phyloP scores from a whole-genome alignment of 2,888 invertebrate species.

The Taphrorychus bicolor region DNA sequence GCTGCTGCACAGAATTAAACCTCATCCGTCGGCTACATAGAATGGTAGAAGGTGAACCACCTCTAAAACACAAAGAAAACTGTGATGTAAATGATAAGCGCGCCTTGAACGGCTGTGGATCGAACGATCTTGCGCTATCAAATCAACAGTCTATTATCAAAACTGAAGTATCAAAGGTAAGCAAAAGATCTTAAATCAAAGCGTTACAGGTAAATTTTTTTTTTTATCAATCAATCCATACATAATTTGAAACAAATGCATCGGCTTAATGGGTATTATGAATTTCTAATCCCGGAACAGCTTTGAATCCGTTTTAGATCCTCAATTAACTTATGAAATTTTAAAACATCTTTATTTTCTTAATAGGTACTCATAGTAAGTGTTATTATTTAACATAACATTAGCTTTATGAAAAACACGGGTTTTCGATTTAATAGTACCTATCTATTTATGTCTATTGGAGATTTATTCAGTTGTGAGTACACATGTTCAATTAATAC shows the following conservation, averaged over 20 bases:
- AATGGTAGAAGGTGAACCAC: slow-evolving; percentile 91
- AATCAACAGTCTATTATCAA: slow-evolving; percentile 42
- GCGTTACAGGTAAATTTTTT: too few species aligned
- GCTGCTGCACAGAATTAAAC: slow-evolving; percentile 38
- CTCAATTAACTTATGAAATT: too few species aligned
- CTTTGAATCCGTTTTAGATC: background rate
- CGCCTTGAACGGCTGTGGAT: slow-evolving; percentile 78
- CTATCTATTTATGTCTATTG: background rate
- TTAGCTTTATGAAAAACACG: background rate
- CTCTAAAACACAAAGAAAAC: slow-evolving; percentile 74
- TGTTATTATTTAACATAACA: background rate
- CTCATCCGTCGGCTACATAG: slow-evolving; percentile 64
- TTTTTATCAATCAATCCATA: too few species aligned
- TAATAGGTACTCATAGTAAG: too few species aligned
- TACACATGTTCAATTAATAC: background rate
- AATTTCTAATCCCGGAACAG: background rate
- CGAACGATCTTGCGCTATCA: slow-evolving; percentile 66
- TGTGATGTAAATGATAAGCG: slow-evolving; percentile 89
- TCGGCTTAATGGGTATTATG: background rate
- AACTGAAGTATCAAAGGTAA: slow-evolving; percentile 38
- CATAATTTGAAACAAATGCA: too few species aligned
- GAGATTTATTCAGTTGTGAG: background rate
- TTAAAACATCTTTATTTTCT: background rate
- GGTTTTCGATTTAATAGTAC: background rate
- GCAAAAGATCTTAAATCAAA: too few species aligned